Evolutionary conservation across 2,888 invertebrate species (phyloP).

Genomic region (Hartigia nigra): DNA sequence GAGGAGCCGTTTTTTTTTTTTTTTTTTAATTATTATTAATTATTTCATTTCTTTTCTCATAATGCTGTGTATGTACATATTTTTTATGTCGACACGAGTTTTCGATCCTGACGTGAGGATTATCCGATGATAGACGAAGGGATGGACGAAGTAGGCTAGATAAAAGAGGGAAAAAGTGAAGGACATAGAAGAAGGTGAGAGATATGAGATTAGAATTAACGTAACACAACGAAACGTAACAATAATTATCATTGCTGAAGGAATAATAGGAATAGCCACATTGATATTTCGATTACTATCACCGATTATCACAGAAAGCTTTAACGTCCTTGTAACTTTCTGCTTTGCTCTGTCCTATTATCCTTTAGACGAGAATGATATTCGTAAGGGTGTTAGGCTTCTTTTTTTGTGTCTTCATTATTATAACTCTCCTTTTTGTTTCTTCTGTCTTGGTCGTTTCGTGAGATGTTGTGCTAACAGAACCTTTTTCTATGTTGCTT

Average conservation of each 20-base stretch:
- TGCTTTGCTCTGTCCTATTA: conserved; percentile 11
- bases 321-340: conserved; percentile 3
- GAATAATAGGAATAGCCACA: conserved; percentile 29
- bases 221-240: conserved; percentile 16
- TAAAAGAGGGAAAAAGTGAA: conserved; percentile 37
- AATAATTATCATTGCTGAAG: conserved; percentile 37
- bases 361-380: conserved; percentile 16
- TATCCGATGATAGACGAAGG: neutral
- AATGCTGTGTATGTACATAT: neutral
- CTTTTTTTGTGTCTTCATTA: conserved; percentile 10
- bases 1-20: neutral
- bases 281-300: conserved; percentile 59
- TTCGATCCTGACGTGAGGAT: neutral
- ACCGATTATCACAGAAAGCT: conserved; percentile 62
- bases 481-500: conserved; percentile 69
- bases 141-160: neutral
- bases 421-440: conserved; percentile 12
- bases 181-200: conserved; percentile 49
- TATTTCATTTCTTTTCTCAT: neutral
- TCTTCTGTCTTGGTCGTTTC: conserved; percentile 19
- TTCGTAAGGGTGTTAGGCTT: conserved; percentile 15
- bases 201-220: neutral
- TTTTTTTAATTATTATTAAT: too few species aligned
- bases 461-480: conserved; percentile 53
- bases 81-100: neutral